Evolutionary conservation across 2,888 invertebrate genomes (phyloP), one percentile per base, ranked within the genome.

Genomic region (Baccha elongata): DNA sequence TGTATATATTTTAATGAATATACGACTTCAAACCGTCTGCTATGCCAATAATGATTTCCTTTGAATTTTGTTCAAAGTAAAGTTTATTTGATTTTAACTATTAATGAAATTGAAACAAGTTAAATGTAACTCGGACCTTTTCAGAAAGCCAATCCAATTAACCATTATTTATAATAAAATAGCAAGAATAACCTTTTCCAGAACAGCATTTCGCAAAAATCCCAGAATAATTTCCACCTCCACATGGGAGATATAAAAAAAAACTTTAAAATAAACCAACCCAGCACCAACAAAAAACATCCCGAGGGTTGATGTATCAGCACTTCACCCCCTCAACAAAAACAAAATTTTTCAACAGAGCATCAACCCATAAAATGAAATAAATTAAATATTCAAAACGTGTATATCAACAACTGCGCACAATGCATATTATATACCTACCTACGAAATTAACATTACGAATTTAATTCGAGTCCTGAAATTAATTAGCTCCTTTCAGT

Each of bases 331-430:
- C 17, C 52, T 5, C 26, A 55, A 60, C 19, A n/a, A 35, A 42
- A 3, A 10, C 13, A 23, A 23, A 19, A 55, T 8, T n/a, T 29
- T 37, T 29, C 19, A 26, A 10, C 29, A 29, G 15, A 29, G 26
- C 26, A 5, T 29, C 48, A 48, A 37, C 11, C 58, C 10, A 26
- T 44, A 21, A 40, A 40, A 67, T 72, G 40, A 42, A 13, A 76
- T 15, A 83, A 67, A 72, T 78, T 68, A 62, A 83, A 73, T 83
- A 83, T 78, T 83, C 76, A 76, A 83, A 62, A 64, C 37, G 23
- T n/a, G n/a, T n/a, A n/a, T 69, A 65, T 74, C 71, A 74, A 71
- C 69, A 67, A 79, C 58, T 83, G 72, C 69, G 53, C 60, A n/a
- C n/a, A 74, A 29, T 48, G 35, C 1, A 68, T 48, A 71, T 46